These are phyloP conservation scores for Rhea americana DNA, from an alignment of 2,113 vertebrate species.

Conservation along the genomic window DNA sequence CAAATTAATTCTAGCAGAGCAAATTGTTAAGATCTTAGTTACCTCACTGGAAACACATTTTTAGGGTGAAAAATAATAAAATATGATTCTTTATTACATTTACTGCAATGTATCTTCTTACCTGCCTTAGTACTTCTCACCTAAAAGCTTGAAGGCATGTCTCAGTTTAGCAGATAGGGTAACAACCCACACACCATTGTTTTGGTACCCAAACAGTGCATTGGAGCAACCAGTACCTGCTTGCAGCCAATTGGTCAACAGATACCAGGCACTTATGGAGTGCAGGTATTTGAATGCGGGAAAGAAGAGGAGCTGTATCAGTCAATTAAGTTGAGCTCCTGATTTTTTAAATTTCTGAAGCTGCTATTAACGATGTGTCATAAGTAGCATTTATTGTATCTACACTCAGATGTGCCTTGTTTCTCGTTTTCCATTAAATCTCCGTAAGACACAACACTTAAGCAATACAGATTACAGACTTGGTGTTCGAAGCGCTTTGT, in stretches of 20 bases:
- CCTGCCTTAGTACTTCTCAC: background rate
- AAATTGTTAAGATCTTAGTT: background rate
- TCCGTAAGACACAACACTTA: background rate
- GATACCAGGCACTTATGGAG: rapidly evolving
- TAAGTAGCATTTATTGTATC: rapidly evolving
- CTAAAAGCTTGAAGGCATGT: rapidly evolving
- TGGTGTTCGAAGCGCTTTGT: too few species aligned
- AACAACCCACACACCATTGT: rapidly evolving
- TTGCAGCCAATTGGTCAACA: background rate
- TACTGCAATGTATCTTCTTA: rapidly evolving
- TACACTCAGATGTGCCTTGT: rapidly evolving
- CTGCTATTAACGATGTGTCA: rapidly evolving
- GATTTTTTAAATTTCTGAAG: background rate
- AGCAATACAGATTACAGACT: background rate
- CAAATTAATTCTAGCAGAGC: background rate
- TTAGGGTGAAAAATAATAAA: background rate
- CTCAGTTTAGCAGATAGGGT: rapidly evolving
- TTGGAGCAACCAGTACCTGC: background rate
- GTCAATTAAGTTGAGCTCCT: too few species aligned
- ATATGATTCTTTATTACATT: background rate
- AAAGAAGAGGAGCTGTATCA: too few species aligned
- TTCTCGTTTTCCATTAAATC: background rate
- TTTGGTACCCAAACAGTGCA: too few species aligned
- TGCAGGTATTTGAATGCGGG: rapidly evolving
- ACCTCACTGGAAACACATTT: background rate